These are phyloP conservation scores for Trididemnum clinides DNA, from an alignment of 23 tunicate species.

Conservation along the genomic window DNA sequence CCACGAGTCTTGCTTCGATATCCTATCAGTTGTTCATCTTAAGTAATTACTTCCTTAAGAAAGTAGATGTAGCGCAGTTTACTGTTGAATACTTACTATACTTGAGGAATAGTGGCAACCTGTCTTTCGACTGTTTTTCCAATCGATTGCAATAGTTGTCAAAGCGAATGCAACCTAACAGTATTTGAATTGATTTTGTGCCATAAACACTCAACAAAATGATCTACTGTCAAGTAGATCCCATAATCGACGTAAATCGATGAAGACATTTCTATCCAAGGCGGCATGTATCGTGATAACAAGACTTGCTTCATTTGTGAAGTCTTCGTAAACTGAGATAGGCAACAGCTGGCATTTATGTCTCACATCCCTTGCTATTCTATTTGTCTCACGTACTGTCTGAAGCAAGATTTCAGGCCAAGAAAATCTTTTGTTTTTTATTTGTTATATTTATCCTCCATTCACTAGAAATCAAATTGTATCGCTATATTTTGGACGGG, in stretches of 20 bases:
- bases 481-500: too few relatives aligned
- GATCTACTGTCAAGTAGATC: not conserved
- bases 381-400: too few relatives aligned
- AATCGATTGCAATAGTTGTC: not conserved
- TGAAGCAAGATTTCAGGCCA: too few relatives aligned
- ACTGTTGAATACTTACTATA: not conserved
- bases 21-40: not conserved
- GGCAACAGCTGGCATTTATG: not conserved
- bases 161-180: too few relatives aligned
- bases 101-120: not conserved
- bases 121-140: not conserved
- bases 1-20: not conserved
- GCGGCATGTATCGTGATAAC: too few relatives aligned
- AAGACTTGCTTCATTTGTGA: too few relatives aligned
- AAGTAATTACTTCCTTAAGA: not conserved
- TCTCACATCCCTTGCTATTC: not conserved
- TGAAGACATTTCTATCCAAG: not conserved
- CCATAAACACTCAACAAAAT: not conserved
- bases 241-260: not conserved
- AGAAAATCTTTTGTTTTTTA: too few relatives aligned
- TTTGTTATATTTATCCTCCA: too few relatives aligned
- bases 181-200: not conserved
- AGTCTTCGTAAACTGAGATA: not conserved
- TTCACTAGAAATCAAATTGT: too few relatives aligned
- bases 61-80: not conserved